Conservation (phyloP, 2,113 vertebrate species). For the Petaurus breviceps region DNA sequence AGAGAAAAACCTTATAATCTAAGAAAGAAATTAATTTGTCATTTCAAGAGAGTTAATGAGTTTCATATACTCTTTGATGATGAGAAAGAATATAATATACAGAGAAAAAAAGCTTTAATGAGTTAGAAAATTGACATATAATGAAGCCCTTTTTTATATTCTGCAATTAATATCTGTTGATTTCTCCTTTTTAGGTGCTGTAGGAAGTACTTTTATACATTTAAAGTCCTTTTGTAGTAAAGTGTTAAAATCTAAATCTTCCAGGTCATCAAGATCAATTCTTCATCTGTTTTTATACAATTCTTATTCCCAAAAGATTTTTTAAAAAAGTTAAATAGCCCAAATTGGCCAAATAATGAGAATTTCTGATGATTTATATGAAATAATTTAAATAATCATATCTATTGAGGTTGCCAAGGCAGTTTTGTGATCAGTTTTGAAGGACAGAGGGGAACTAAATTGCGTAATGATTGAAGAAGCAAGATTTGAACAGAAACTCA, state of each 20-base stretch:
- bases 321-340: neutral
- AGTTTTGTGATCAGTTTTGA: neutral
- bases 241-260: conserved; percentile 48
- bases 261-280: conserved; percentile 55
- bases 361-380: conserved; percentile 5
- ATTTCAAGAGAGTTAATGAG: conserved; percentile 81
- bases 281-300: neutral
- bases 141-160: conserved; percentile 72
- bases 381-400: neutral
- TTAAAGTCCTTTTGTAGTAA: conserved; percentile 57
- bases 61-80: conserved; percentile 76
- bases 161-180: conserved; percentile 71
- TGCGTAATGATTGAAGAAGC: neutral
- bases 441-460: neutral
- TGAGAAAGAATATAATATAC: conserved; percentile 68
- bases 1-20: conserved; percentile 67
- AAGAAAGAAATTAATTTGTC: conserved; percentile 78
- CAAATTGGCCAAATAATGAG: neutral
- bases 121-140: conserved; percentile 77
- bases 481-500: neutral
- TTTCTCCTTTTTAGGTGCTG: conserved; percentile 66
- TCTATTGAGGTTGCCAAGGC: neutral
- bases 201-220: conserved; percentile 56
- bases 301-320: conserved; percentile 23
- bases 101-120: conserved; percentile 70